Conservation (phyloP, 2,888 invertebrate genomes). For the Agelastica alni region DNA sequence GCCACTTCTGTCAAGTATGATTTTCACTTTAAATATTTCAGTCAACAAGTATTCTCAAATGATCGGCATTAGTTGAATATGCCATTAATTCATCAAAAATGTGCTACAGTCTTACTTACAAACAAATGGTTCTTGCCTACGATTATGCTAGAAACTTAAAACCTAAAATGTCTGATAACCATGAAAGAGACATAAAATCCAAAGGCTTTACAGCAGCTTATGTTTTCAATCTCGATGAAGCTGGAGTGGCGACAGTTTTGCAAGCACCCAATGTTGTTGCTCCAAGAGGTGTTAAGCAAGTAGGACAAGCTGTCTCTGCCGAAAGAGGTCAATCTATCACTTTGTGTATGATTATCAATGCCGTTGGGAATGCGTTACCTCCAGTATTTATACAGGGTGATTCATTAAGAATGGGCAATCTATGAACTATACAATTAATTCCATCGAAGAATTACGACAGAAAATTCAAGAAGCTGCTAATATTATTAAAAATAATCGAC, state of each 20-base stretch:
- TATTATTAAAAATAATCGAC: too few species aligned
- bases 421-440: not conserved
- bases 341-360: not conserved
- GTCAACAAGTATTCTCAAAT: too few species aligned
- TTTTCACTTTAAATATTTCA: too few species aligned
- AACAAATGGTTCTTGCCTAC: not conserved
- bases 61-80: too few species aligned
- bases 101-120: not conserved
- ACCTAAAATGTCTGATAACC: not conserved
- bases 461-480: too few species aligned
- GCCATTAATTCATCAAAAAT: not conserved
- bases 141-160: not conserved
- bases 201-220: too few species aligned
- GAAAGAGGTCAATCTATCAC: slow-evolving; percentile 20
- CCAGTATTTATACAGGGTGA: too few species aligned
- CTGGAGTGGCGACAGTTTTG: too few species aligned
- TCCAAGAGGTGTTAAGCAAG: slow-evolving; percentile 16
- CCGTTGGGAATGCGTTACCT: too few species aligned
- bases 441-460: too few species aligned
- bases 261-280: slow-evolving; percentile 21
- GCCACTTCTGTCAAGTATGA: not conserved
- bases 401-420: too few species aligned
- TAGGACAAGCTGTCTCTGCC: slow-evolving; percentile 17
- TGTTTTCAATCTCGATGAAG: too few species aligned
- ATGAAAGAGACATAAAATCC: not conserved